Evolutionary conservation across 2,888 invertebrate species (phyloP), one percentile per base, ranked within the genome.

Genomic region (Morpho achilles): DNA sequence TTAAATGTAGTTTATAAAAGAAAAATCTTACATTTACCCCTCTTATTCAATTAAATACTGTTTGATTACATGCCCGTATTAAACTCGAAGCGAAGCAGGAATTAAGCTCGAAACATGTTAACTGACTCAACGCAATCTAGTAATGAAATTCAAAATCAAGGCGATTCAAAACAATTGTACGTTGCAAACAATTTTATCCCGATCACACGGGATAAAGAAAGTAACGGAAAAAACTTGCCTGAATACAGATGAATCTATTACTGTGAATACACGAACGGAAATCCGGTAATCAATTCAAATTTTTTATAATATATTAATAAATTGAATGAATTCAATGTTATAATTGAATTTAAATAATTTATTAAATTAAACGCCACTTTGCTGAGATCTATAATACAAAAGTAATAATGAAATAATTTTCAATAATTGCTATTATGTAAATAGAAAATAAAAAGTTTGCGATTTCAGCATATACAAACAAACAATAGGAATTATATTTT

Each of bases 111-210:
- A 63, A 59, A 55, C 61, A 65, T 62, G 66, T 73, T 73, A 71
- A 67, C 63, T 8, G 47, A 54, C 42, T 54, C 62, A 66, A 53
- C 51, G 44, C 61, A 59, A 56, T 62, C 53, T 57, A 69, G 73
- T 82, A 87, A 86, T 84, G 79, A 81, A 86, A 86, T 87, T 80
- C 76, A 74, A 84, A 87, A 87, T 87, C 86, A 85, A 84, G 80
- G 76, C 78, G 73, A 75, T 75, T 71, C 74, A 67, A 78, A 80
- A 80, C 82, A 80, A 84, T 79, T 78, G 82, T 67, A 48, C 64
- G 72, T 65, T 73, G 75, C 76, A 79, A 83, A 80, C 82, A 77
- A 83, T 85, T 84, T 76, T 76, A 80, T 80, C 70, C 81, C 80
- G 76, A 82, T 82, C 76, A 76, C 55, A 61, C 64, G 67, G 71